These are phyloP conservation scores for Fregata magnificens DNA, from an alignment of 2,113 vertebrate species.

Conservation along the genomic window DNA sequence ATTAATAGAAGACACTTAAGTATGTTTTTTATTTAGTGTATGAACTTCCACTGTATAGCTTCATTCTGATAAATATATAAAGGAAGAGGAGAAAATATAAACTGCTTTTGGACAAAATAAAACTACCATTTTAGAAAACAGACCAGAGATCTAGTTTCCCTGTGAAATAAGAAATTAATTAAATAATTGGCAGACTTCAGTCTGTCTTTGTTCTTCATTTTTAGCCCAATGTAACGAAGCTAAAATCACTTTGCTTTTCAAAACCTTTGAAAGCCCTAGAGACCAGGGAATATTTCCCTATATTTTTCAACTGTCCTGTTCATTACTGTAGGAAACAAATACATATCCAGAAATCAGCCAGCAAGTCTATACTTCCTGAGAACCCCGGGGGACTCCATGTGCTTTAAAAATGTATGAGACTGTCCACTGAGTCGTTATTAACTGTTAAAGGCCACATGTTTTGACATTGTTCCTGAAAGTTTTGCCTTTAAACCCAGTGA, in stretches of 20 bases:
- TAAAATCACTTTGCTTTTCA: neutral
- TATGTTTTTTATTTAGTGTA: neutral
- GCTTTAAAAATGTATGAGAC: conserved; percentile 18
- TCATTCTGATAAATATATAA: neutral
- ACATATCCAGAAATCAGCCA: neutral
- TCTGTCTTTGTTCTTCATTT: neutral
- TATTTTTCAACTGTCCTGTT: neutral
- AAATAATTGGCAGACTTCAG: neutral
- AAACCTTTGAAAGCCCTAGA: neutral
- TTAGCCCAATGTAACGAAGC: neutral
- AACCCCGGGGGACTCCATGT: neutral
- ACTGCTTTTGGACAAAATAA: neutral
- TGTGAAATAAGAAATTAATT: neutral
- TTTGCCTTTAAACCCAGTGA: neutral
- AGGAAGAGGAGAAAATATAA: neutral
- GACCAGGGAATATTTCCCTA: neutral
- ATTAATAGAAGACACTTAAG: neutral
- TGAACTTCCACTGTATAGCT: neutral
- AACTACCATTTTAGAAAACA: neutral
- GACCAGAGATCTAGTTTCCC: neutral
- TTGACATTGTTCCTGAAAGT: neutral
- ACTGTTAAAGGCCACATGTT: neutral
- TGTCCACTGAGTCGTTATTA: neutral
- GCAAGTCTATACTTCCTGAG: neutral
- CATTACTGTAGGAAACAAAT: neutral